phyloP scores from a whole-genome alignment of 2,113 vertebrate genomes.

The Ploceus nigricollis region DNA sequence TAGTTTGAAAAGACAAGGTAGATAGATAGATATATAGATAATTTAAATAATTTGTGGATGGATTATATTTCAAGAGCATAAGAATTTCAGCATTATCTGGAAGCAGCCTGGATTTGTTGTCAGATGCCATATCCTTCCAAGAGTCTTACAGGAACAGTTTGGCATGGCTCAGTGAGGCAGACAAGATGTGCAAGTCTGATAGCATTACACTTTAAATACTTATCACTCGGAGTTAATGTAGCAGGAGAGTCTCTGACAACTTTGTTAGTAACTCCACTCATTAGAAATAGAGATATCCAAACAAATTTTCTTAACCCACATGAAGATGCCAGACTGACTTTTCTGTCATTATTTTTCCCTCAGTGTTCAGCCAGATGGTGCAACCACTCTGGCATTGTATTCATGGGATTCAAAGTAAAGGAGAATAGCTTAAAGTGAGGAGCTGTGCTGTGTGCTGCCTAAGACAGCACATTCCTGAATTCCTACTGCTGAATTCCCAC shows the following conservation, averaged over 20 bases:
- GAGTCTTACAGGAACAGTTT: not conserved
- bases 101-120: conserved; percentile 11
- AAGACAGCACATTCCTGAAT: not conserved
- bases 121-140: conserved; percentile 3
- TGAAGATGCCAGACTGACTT: not conserved
- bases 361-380: rapidly evolving
- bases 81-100: not conserved
- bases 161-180: not conserved
- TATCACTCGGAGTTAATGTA: not conserved
- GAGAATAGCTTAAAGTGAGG: not conserved
- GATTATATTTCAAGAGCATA: conserved; percentile 8
- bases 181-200: conserved; percentile 8
- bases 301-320: not conserved
- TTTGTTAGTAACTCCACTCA: conserved; percentile 8
- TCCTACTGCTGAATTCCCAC: not conserved
- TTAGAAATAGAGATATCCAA: not conserved
- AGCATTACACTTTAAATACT: conserved; percentile 29
- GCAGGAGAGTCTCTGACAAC: conserved; percentile 4
- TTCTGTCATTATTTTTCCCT: not conserved
- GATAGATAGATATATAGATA: not conserved
- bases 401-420: not conserved
- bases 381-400: not conserved
- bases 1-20: not conserved
- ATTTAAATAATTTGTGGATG: conserved; percentile 12
- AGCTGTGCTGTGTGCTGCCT: not conserved